Evolutionary conservation across 2,113 vertebrate genomes (phyloP), one percentile per base, ranked within the genome.

Genomic region (Nannobrachium achirus): DNA sequence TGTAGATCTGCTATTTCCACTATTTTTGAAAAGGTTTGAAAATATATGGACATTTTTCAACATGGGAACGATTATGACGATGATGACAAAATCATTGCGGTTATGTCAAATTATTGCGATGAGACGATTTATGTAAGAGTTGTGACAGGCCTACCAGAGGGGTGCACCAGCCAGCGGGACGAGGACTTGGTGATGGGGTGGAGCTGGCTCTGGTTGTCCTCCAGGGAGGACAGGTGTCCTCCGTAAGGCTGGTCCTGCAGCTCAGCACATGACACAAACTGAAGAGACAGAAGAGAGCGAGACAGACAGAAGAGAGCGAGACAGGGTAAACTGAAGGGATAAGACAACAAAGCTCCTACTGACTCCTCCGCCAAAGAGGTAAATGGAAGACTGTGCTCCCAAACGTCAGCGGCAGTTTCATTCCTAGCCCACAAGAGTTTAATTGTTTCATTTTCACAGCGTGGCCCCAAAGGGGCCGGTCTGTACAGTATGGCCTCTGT

Each of bases 191-290:
- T 99, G 85, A 97, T 62, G 0, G 98, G 98, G 76, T 99, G 97
- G 75, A 95, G 86, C 18, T 93, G 90, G 25, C 25, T 5, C 4
- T 94, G 93, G 83, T 89, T 93, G 67, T 96, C 95, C 0, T 89
- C 78, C 16, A 89, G 92, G 0, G 75, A 75, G 0, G 84, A 89
- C 61, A 94, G 38, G 39, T 98, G 95, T 1, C 95, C 86, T 0
- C 82, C 89, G 85, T 94, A 95, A 42, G 94, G 91, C 90, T 95
- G 94, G 62, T 99, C 97, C 33, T 95, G 88, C 52, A 99, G 95
- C 10, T 98, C 98, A 0, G 93, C 91, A 71, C 97, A 98, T 8
- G 96, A 97, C 63, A 98, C 95, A 0, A 91, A 93, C 97, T 99
- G 33, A 56, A 71, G 14, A 78, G 42, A 80, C 9, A 64, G 9